Evolutionary conservation across 1,140 invertebrate species (phyloP), one percentile per base, ranked within the genome.

Genomic region (Drosophila bifasciata): DNA sequence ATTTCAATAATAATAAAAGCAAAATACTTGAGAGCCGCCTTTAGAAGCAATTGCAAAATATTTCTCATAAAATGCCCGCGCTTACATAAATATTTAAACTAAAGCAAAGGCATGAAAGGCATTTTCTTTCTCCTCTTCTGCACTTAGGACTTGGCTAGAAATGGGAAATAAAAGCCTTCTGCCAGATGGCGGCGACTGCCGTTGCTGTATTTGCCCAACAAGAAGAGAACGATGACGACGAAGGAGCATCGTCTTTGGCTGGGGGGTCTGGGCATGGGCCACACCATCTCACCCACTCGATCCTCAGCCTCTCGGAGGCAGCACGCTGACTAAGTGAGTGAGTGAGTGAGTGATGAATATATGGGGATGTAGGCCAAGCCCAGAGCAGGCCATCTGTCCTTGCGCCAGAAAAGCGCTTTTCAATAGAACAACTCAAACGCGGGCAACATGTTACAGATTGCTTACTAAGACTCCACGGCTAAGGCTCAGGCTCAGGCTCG

Each of bases 31-130:
- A 52, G 28, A 44, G 36, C 19, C 6, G 51, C 40, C 41, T 43
- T 52, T 36, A 23, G 40, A 19, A 68, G 78, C 68, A 70, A 78
- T 78, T 48, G 75, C 52, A 36, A 79, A 85, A 72, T 79, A 73
- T 80, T 84, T 79, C 72, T 52, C 62, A 66, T 69, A 53, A 80
- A 85, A 85, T 80, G 60, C 49, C 51, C 72, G 72, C 67, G 72
- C 67, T 74, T 74, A 53, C 43, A 76, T 74, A 85, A 86, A 86
- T 85, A 86, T 81, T 86, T 85, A 85, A 81, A 67, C 63, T 81
- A 72, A 73, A 57, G 72, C 72, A 66, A 53, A 40, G 64, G 67
- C 68, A 79, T 71, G 76, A 61, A 69, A 68, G 57, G 67, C 62
- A 76, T 69, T 85, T 85, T 63, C 69, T 56, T 41, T 51, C 23